These are phyloP conservation scores for Characodon lateralis DNA, from an alignment of 2,797 vertebrate species.

Conservation along the genomic window DNA sequence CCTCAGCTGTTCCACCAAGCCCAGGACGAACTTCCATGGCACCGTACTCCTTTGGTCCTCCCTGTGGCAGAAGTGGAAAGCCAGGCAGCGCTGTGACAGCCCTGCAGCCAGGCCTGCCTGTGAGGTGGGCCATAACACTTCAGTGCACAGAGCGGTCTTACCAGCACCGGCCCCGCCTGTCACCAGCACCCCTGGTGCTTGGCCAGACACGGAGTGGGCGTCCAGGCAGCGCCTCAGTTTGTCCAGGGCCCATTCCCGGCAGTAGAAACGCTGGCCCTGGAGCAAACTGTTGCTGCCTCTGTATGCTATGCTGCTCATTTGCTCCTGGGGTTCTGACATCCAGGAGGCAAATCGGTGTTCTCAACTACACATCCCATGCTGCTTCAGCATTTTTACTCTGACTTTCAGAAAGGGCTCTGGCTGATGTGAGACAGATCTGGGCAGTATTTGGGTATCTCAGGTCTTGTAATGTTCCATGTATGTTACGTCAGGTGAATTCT, in stretches of 20 bases:
- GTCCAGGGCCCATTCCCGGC: slow-evolving; percentile 87
- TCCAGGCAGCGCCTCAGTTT: slow-evolving; percentile 81
- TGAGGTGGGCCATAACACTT: slow-evolving; percentile 80
- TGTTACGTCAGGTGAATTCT: slow-evolving; percentile 42
- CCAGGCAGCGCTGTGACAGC: slow-evolving; percentile 79
- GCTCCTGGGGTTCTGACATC: slow-evolving; percentile 36
- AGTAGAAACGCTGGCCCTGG: slow-evolving; percentile 81
- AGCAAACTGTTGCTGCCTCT: slow-evolving; percentile 72
- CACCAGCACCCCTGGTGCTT: slow-evolving; percentile 74
- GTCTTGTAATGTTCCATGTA: slow-evolving; percentile 18
- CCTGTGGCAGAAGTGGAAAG: slow-evolving; percentile 83
- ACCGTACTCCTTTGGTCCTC: slow-evolving; percentile 76
- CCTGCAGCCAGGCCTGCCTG: slow-evolving; percentile 60
- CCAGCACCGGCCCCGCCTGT: slow-evolving; percentile 83
- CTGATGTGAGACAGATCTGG: slow-evolving; percentile 27
- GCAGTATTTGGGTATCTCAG: slow-evolving; percentile 19
- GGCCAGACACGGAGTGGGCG: slow-evolving; percentile 42
- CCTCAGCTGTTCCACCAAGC: slow-evolving; percentile 79
- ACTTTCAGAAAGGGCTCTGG: slow-evolving; percentile 21
- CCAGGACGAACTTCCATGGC: slow-evolving; percentile 79
- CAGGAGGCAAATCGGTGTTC: slow-evolving; percentile 31
- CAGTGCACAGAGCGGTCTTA: slow-evolving; percentile 82
- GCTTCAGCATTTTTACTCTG: not conserved
- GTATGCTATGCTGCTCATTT: slow-evolving; percentile 70
- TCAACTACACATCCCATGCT: slow-evolving; percentile 67